Percentiles rank a stretch among this genome's conserved stretches.
These are phyloP conservation scores for Fragum sueziense DNA, from an alignment of 2,888 invertebrate species.

Conservation along the genomic window DNA sequence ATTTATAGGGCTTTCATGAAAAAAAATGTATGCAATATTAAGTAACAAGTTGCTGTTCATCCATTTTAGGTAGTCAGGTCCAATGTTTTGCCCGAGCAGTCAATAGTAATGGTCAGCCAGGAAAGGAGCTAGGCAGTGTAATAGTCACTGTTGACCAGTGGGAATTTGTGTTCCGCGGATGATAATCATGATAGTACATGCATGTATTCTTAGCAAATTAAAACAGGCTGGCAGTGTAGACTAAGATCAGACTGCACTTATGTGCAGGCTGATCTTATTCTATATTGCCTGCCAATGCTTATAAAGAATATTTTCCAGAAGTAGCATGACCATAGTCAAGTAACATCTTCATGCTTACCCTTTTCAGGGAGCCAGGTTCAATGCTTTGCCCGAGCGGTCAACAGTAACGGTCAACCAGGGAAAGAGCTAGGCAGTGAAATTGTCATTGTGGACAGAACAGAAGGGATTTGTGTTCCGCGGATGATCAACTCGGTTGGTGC, in stretches of 20 bases:
- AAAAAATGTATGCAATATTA: too few species aligned
- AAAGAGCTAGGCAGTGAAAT: conserved; percentile 75
- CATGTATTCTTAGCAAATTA: too few species aligned
- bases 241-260: too few species aligned
- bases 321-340: too few species aligned
- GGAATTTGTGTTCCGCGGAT: conserved; percentile 79
- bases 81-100: conserved; percentile 81
- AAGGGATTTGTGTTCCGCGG: conserved; percentile 78
- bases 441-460: conserved; percentile 69
- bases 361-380: conserved; percentile 80
- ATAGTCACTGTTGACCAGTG: conserved; percentile 71
- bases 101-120: conserved; percentile 79
- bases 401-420: conserved; percentile 79
- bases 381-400: conserved; percentile 80
- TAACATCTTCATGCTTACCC: too few species aligned
- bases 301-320: too few species aligned
- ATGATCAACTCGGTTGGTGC: conserved; percentile 76
- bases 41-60: too few species aligned
- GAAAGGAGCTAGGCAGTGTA: conserved; percentile 77
- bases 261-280: too few species aligned
- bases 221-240: too few species aligned
- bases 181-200: conserved; percentile 73
- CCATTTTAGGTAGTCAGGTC: conserved; percentile 79
- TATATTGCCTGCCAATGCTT: too few species aligned
- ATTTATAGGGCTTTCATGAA: too few species aligned